Evolutionary conservation across 2,113 vertebrate genomes (phyloP), one percentile per base, ranked within the genome.

Genomic region (Dendrocopos noguchii): DNA sequence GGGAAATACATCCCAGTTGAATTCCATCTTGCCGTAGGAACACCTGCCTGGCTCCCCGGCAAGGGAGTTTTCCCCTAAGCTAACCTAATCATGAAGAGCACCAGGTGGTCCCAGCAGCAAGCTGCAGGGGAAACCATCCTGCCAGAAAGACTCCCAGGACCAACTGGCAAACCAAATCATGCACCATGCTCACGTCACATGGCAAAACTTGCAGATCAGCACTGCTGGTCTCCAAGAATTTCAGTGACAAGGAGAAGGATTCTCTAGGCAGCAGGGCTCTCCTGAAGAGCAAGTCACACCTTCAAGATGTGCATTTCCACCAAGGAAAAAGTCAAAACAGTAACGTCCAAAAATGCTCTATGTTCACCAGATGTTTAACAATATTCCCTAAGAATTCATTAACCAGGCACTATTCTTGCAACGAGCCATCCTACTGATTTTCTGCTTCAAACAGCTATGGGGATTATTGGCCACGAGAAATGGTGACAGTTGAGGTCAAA

Each of bases 111-210:
- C 27, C 55, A 52, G 66, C 67, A 79, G 68, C 29, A 39, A 59
- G 29, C 42, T 50, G 47, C 59, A 77, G 80, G 50, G 70, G 42
- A 42, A 55, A 36, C 34, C 72, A 53, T 6, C 66, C 10, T 4
- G 2, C 11, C 39, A 77, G 33, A 27, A 77, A 46, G 56, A 33
- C 20, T 15, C 12, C 29, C 15, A 29, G 36, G 12, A 56, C 61
- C n/a, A 59, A 6, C 11, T 1, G 0, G 31, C 27, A 57, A 53
- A 52, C 27, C 55, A 55, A 80, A 47, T 13, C 22, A 8, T 4
- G 46, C 15, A 20, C 17, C 0, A 0, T 0, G 2, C 4, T 55
- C 46, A 9, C 2, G 21, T 29, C 1, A 0, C 60, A 44, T 1
- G 0, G 36, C 46, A 61, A 33, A 22, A n/a, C 44, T 24, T 10